Percentiles rank a stretch among this genome's conserved stretches.
Conservation (phyloP, 2,888 invertebrate genomes). For the Trachelus troglodyta region DNA sequence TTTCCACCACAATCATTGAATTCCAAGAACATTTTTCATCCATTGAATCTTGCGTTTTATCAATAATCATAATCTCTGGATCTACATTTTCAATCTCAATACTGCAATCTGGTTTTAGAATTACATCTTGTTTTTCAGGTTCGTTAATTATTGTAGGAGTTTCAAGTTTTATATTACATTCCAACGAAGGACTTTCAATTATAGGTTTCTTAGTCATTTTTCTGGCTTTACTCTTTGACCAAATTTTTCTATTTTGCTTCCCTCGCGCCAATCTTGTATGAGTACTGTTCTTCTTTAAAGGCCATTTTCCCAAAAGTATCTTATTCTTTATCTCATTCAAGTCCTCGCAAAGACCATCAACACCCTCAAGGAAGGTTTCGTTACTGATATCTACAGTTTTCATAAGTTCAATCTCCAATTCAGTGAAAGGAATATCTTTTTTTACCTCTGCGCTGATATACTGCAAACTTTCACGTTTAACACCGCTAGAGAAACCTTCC, state of each 20-base stretch:
- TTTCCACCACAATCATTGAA: neutral
- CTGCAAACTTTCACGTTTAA: neutral
- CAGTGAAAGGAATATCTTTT: neutral
- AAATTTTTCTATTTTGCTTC: neutral
- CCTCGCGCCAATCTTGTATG: neutral
- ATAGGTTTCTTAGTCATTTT: neutral
- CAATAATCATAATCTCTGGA: neutral
- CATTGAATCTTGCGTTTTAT: neutral
- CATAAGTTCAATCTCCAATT: conserved; percentile 8
- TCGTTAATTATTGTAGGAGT: neutral
- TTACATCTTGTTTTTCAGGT: neutral
- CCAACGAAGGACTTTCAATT: neutral
- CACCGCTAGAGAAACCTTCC: neutral
- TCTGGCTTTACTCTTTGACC: neutral
- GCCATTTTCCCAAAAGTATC: neutral
- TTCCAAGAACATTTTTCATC: neutral
- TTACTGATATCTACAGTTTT: conserved; percentile 11
- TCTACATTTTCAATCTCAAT: neutral
- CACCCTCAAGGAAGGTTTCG: conserved; percentile 5
- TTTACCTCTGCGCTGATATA: neutral
- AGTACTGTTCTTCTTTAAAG: neutral
- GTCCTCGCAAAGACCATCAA: conserved; percentile 10
- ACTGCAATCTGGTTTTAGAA: neutral
- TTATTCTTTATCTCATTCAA: neutral
- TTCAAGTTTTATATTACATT: neutral